Evolutionary conservation across 2,113 vertebrate species (phyloP).

Genomic region (Semnornis frantzii): DNA sequence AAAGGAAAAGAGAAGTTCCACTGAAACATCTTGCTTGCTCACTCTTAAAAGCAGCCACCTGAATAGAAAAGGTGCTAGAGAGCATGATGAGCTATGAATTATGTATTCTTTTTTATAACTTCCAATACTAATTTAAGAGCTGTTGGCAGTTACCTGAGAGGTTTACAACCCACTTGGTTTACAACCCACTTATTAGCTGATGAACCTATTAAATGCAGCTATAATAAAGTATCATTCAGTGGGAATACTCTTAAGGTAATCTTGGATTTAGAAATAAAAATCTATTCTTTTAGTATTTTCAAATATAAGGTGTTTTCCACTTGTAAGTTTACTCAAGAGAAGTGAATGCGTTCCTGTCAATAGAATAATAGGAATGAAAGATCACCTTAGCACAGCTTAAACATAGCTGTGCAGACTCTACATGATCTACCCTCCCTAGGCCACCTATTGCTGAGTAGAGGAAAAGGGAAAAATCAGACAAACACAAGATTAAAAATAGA

Average conservation of each 20-base stretch:
- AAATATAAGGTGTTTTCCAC: not conserved
- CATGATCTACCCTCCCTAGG: not conserved
- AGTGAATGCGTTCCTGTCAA: not conserved
- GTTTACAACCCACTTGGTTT: conserved; percentile 46
- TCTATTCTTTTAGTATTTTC: not conserved
- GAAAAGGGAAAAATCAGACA: not conserved
- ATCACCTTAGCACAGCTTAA: not conserved
- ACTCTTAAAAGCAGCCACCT: not conserved
- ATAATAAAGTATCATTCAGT: conserved; percentile 19
- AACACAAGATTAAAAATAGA: not conserved
- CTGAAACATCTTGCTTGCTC: not conserved
- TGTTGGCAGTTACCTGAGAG: conserved; percentile 58
- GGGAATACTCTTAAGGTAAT: not conserved
- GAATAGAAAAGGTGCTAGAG: conserved; percentile 16
- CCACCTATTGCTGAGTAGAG: not conserved
- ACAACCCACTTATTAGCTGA: conserved; percentile 30
- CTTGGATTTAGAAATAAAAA: conserved; percentile 19
- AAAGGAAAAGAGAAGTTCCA: not conserved
- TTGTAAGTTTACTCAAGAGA: not conserved
- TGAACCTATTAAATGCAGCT: conserved; percentile 46
- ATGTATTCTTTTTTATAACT: conserved; percentile 46
- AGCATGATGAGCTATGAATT: conserved; percentile 30
- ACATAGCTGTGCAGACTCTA: not conserved
- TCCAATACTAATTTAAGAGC: conserved; percentile 61
- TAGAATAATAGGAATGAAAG: not conserved